Conservation (phyloP, 1,140 invertebrate genomes). For the Leptinotarsa texana region DNA sequence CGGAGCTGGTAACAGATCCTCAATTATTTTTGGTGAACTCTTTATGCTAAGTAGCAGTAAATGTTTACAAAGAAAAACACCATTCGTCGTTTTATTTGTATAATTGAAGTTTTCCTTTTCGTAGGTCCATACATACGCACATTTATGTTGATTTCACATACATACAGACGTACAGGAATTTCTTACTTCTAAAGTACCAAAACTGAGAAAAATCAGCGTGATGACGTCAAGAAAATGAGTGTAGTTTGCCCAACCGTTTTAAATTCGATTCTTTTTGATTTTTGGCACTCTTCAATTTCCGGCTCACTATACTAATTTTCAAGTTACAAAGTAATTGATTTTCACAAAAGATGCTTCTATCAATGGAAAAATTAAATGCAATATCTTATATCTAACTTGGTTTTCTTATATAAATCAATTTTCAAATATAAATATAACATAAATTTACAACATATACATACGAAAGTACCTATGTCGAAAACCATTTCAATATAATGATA, state of each 20-base stretch:
- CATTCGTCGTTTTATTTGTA: conserved; percentile 38
- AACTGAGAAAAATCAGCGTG: conserved; percentile 27
- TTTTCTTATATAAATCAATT: no score
- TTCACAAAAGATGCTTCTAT: conserved; percentile 14
- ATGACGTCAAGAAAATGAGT: conserved; percentile 17
- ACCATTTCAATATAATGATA: conserved; percentile 15
- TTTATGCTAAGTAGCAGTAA: neutral
- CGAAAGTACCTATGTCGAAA: neutral
- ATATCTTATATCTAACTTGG: neutral
- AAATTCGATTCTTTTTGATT: conserved; percentile 44
- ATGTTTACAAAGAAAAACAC: neutral
- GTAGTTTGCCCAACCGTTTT: conserved; percentile 27
- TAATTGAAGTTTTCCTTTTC: conserved; percentile 51
- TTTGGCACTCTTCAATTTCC: conserved; percentile 28
- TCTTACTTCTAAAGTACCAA: conserved; percentile 31
- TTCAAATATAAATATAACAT: neutral
- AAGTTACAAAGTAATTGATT: conserved; percentile 1
- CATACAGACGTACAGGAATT: conserved; percentile 53
- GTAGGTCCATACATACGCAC: conserved; percentile 50
- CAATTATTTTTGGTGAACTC: no score
- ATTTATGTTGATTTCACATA: conserved; percentile 46
- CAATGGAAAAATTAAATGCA: neutral
- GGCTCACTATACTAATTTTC: conserved; percentile 7
- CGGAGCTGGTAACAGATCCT: no score
- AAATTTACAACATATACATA: neutral